Base-by-base conservation (phyloP, 2,113 vertebrate species). In the Ia io region DNA sequence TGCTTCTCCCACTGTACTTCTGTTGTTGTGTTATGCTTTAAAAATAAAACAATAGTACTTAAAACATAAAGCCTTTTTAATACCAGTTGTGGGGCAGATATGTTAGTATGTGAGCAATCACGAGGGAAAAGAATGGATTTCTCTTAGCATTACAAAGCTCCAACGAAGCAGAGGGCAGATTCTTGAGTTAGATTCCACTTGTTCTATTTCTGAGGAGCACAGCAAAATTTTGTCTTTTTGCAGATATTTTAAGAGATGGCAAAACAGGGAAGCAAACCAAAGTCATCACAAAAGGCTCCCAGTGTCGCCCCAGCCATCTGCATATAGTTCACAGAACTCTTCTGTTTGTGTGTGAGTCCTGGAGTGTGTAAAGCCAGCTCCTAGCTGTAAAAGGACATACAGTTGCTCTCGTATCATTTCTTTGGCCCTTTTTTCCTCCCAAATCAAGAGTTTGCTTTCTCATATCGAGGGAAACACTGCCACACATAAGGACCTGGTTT, bases 281-380 rank as follows among this genome's bases (percentile, higher is more conserved):
- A 97, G 91, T 93, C 98, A 98, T 98, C 98, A 98, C 98, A 97
- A 79, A 97, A 97, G 97, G 69, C 96, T 97, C 95, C 97, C 97
- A 97, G 96, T 98, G 97, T 93, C 82, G 95, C 87, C 91, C 95
- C 93, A 93, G 96, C 97, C 97, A 97, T 98, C 97, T 98, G 97
- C 94, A 95, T 97, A 96, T 44, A 97, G 96, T 96, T 97, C 97
- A 97, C 97, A 98, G 96, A 98, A 98, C 97, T 97, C 98, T 98
- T 98, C 96, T 98, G 97, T 97, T 98, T 97, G 94, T 96, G 98
- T 98, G 96, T 98, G 96, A 97, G 95, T 51, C 96, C 51, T 71
- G 90, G 95, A 97, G 98, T 98, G 98, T 98, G 96, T 97, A 97
- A 97, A 95, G 98, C 97, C 98, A 98, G 96, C 97, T 98, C 95